phyloP scores from a whole-genome alignment of 2,888 invertebrate genomes.

The Hipparchia sbordonii region DNA sequence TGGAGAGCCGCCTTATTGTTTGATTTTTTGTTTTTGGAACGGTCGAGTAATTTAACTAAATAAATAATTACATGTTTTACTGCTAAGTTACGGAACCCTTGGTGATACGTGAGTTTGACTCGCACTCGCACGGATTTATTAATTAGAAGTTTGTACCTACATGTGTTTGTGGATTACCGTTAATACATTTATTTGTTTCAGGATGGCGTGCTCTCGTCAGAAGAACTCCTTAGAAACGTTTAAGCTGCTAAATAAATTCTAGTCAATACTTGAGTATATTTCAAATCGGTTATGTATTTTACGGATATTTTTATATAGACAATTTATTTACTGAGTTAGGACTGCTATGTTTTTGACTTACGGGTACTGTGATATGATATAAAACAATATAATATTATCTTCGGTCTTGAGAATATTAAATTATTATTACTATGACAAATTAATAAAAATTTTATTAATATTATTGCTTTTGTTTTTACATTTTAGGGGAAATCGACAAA shows the following conservation, averaged over 20 bases:
- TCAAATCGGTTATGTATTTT: slow-evolving; percentile 49
- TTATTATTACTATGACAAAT: background rate
- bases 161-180: background rate
- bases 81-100: no score
- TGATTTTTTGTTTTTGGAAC: no score
- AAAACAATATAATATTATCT: slow-evolving; percentile 43
- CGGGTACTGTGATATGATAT: slow-evolving; percentile 71
- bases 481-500: slow-evolving; percentile 12
- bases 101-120: no score
- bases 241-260: slow-evolving; percentile 50
- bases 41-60: no score
- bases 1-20: no score
- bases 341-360: slow-evolving; percentile 55
- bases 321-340: slow-evolving; percentile 46
- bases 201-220: slow-evolving; percentile 81
- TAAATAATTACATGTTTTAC: no score
- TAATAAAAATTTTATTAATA: background rate
- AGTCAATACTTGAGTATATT: slow-evolving; percentile 47
- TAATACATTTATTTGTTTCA: slow-evolving; percentile 59
- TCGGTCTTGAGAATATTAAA: slow-evolving; percentile 41
- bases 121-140: no score
- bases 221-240: slow-evolving; percentile 80
- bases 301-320: slow-evolving; percentile 48
- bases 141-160: background rate
- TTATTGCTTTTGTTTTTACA: slow-evolving; percentile 19